phyloP scores from a whole-genome alignment of 2,888 invertebrate genomes.

The Lepidochitona cinerea region DNA sequence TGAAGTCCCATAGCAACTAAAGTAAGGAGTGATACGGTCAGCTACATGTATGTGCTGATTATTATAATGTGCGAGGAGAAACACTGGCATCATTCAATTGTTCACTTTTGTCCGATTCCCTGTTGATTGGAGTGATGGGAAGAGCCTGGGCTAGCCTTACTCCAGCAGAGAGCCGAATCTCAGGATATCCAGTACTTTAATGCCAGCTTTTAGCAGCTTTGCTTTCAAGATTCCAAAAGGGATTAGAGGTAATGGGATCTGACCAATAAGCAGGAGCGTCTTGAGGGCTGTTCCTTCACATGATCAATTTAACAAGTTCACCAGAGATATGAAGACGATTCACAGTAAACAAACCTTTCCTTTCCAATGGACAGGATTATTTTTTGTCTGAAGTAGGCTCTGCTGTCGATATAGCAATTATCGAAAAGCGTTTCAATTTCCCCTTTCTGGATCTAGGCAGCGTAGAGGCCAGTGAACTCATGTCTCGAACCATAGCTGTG shows the following conservation, averaged over 20 bases:
- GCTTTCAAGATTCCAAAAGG: neutral
- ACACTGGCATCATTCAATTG: too few relatives aligned
- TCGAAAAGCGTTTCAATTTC: neutral
- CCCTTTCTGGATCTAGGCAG: too few relatives aligned
- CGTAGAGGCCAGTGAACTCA: too few relatives aligned
- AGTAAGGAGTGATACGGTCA: too few relatives aligned
- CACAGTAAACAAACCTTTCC: neutral
- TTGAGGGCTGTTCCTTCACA: neutral
- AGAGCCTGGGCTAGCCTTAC: too few relatives aligned
- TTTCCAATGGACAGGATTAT: neutral
- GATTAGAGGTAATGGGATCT: neutral
- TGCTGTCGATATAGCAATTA: neutral
- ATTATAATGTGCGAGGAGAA: too few relatives aligned
- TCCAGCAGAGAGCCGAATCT: neutral
- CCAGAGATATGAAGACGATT: neutral
- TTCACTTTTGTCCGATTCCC: too few relatives aligned
- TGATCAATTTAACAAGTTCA: neutral
- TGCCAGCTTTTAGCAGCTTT: neutral
- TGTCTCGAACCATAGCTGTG: too few relatives aligned
- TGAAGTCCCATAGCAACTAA: too few relatives aligned
- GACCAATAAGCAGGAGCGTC: neutral
- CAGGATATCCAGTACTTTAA: neutral
- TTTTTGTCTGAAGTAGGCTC: neutral
- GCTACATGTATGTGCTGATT: too few relatives aligned
- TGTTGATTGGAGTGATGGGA: too few relatives aligned